Base-by-base conservation (phyloP, 2,888 invertebrate genomes). In the Holacanthella duospinosa region DNA sequence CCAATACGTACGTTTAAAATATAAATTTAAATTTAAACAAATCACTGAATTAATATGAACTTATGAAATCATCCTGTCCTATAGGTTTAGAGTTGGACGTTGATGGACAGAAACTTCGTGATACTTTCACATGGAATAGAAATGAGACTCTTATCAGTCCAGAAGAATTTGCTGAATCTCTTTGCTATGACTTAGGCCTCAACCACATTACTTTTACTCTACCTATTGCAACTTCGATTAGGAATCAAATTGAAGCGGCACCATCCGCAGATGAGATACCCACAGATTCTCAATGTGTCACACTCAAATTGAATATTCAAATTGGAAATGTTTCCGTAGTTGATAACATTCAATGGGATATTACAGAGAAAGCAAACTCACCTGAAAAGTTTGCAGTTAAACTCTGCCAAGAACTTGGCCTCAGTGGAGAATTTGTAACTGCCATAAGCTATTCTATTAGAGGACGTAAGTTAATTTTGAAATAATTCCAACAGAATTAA, bases 331-430 rank as follows among this genome's bases (percentile, higher is more conserved):
- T 97, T 3, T 97, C 96, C 0, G 81, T 99, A 62, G 95, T 96
- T 3, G 99, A 99, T 80, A 99, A 99, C 83, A 94, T 99, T 72
- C 99, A 99, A 79, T 99, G 99, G 99, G 99, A 99, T 77, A 95
- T 99, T 93, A 89, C 93, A 0, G 95, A 99, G 74, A 91, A 90
- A 74, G 89, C 92, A 76, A 99, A 99, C 78, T 93, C 90, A 75
- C 96, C 99, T 0, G 99, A 99, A 77, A 89, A 93, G 75, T 99
- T 99, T 78, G 95, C 99, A 0, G 87, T 91, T 79, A 93, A 89
- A 77, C 81, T 99, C 2, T 99, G 99, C 76, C 88, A 95, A 0
- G 99, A 99, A 78, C 80, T 99, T 65, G 97, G 99, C 0, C 80
- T 99, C 25, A 99, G 99, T 1, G 99, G 99, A 0, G 99, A 99